Conservation (phyloP, 2,888 invertebrate species). For the Chironomus tentans region DNA sequence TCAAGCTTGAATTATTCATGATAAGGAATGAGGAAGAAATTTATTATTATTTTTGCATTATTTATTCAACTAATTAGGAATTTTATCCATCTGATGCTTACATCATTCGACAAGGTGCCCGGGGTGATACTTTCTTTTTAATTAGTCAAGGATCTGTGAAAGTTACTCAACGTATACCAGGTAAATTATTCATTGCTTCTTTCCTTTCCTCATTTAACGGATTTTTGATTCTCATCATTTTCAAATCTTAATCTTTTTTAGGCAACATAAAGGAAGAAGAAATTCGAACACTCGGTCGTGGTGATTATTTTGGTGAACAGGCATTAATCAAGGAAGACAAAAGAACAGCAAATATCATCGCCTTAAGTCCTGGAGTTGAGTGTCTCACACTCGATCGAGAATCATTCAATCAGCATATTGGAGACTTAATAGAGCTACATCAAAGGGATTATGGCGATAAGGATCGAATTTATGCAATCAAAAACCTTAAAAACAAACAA, state of each 20-base stretch:
- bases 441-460: conserved; percentile 66
- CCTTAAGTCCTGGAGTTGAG: conserved; percentile 71
- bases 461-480: conserved; percentile 42
- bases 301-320: conserved; percentile 84
- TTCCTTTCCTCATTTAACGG: too few species aligned
- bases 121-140: conserved; percentile 83
- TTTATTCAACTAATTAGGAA: conserved; percentile 47
- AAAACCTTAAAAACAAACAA: conserved; percentile 28
- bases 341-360: conserved; percentile 87
- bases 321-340: conserved; percentile 79
- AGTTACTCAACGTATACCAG: conserved; percentile 58
- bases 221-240: conserved; percentile 30
- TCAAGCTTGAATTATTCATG: neutral
- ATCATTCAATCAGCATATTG: conserved; percentile 65
- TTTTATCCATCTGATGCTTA: conserved; percentile 71
- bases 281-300: conserved; percentile 60
- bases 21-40: neutral
- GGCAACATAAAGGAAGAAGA: conserved; percentile 48
- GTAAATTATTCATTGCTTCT: conserved; percentile 34
- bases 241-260: conserved; percentile 32
- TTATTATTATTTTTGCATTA: conserved; percentile 28
- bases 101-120: conserved; percentile 78
- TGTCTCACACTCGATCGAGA: conserved; percentile 78
- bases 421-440: conserved; percentile 62
- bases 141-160: conserved; percentile 75